Conservation (phyloP, 2,113 vertebrate genomes). For the Vireo altiloquus region DNA sequence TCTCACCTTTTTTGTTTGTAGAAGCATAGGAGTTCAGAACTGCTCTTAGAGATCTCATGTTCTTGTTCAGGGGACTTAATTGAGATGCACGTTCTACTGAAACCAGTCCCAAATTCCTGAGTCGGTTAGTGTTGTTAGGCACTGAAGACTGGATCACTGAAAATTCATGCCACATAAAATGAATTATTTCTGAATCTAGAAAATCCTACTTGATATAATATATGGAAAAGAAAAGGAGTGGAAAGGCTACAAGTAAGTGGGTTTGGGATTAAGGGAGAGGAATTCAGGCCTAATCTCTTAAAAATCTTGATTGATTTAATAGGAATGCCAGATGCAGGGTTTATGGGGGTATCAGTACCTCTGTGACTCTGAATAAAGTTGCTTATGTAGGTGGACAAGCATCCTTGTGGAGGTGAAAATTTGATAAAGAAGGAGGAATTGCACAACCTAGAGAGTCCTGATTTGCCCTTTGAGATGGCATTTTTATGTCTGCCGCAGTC, state of each 20-base stretch:
- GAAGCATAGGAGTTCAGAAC: neutral
- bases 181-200: neutral
- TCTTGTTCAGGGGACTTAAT: neutral
- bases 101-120: neutral
- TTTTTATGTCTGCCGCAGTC: neutral
- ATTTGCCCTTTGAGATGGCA: neutral
- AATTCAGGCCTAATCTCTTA: neutral
- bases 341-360: neutral
- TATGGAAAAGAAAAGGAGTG: neutral
- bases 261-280: neutral
- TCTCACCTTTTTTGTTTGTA: neutral
- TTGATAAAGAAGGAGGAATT: neutral
- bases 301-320: conserved; percentile 4
- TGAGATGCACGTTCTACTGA: neutral
- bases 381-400: neutral
- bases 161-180: neutral
- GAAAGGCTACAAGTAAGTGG: neutral
- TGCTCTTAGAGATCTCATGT: neutral
- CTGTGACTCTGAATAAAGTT: neutral
- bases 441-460: neutral
- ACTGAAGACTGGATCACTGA: neutral
- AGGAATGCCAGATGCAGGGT: neutral
- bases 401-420: neutral
- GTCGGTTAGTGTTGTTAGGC: neutral
- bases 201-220: neutral